Base-by-base conservation (phyloP, 2,888 invertebrate species). In the Zygothrica quintamaculata region DNA sequence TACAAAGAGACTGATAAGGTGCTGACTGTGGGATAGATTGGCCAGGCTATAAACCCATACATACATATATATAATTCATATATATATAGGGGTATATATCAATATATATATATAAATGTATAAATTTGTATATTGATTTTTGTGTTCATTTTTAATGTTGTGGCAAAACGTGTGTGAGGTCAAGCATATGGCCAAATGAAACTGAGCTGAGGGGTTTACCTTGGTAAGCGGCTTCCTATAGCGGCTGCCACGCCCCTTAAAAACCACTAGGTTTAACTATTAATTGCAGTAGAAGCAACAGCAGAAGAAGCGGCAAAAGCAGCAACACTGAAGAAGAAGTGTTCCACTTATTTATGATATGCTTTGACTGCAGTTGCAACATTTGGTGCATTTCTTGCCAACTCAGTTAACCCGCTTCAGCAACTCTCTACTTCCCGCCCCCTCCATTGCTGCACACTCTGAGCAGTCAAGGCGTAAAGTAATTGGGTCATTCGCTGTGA, bases 341-440 rank as follows among this genome's bases (percentile, higher is more conserved):
- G 80, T 66, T 81, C 80, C 80, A 80, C 74, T 80, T 80, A 80
- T 80, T 65, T 51, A 66, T 64, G 42, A 66, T 61, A 67, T 68
- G 52, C 43, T 33, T 36, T 25, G 29, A 62, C 65, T 74, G 61
- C 53, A 44, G 71, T 85, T 82, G 82, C 82, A 82, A 85, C 80
- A 86, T 73, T 80, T 59, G 64, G 58, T 42, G 74, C 73, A 51
- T 69, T 79, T 86, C 86, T 81, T 84, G 84, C 86, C 44, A 85
- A 84, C 58, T 78, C 77, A 84, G 80, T 73, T 66, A 64, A 67
- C 48, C 51, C 46, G 43, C 48, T 8, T n/a, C 37, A 39, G 16
- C 18, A 48, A 22, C 64, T 36, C 48, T 44, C 25, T 53, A 34
- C 29, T 31, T 12, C 33, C 36, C 7, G 6, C 36, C 44, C 50